phyloP scores from a whole-genome alignment of 2,797 vertebrate species.

The Prunella strophiata region DNA sequence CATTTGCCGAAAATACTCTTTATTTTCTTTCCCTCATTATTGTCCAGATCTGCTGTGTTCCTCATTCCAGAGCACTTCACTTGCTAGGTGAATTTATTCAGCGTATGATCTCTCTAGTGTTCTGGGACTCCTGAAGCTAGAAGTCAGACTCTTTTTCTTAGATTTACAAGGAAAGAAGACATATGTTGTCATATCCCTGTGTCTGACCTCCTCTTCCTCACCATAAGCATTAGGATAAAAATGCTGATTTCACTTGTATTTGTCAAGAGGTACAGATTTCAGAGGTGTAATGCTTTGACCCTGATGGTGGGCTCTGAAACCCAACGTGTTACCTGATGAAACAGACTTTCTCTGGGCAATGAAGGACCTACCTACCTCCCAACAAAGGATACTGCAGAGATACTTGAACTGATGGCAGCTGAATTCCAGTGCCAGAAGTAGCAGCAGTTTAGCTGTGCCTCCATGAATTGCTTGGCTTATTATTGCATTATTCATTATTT shows the following conservation, averaged over 20 bases:
- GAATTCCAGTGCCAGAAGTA: background rate
- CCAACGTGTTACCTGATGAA: background rate
- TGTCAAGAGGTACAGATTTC: background rate
- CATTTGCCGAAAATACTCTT: background rate
- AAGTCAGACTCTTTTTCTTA: background rate
- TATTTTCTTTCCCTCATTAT: background rate
- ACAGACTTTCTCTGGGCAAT: background rate
- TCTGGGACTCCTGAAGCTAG: background rate
- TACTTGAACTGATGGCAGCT: background rate
- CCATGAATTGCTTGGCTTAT: background rate
- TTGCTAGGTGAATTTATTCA: background rate
- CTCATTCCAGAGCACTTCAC: background rate
- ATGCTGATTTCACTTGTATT: background rate
- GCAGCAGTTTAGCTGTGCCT: background rate
- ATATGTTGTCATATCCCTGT: fast-evolving
- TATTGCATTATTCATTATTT: background rate
- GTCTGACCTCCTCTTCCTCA: background rate
- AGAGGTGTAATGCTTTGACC: background rate
- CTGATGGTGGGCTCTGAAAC: background rate
- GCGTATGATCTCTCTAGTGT: background rate
- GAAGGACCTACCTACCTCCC: background rate
- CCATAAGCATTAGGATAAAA: background rate
- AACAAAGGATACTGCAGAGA: background rate
- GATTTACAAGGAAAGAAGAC: background rate
- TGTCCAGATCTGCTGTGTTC: background rate